A percentile compares a stretch with the other conserved stretches of the same genome.
phyloP scores from a whole-genome alignment of 1,140 invertebrate species.

The Drosophila pandora region DNA sequence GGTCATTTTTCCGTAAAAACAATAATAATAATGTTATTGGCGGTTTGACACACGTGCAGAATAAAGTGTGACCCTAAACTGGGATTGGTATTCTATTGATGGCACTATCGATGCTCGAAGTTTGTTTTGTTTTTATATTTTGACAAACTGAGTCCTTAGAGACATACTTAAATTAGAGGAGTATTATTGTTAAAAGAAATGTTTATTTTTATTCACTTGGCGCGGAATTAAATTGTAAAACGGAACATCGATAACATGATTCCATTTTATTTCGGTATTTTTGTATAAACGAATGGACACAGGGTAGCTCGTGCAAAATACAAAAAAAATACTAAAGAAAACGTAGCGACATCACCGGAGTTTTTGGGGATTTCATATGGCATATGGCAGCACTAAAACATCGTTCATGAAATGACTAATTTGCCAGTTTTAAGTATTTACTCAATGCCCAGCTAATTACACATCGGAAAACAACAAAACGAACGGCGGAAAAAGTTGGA shows the following conservation, averaged over 20 bases:
- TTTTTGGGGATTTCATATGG: not conserved
- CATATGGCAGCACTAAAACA: slow-evolving; percentile 25
- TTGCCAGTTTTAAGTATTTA: slow-evolving; percentile 78
- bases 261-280: not conserved
- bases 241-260: not conserved
- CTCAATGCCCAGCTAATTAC: slow-evolving; percentile 72
- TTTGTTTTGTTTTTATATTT: no score
- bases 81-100: not conserved
- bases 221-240: no score
- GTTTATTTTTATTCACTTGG: no score
- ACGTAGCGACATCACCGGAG: not conserved
- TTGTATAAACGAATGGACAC: not conserved
- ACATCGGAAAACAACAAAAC: slow-evolving; percentile 50
- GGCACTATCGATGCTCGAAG: not conserved
- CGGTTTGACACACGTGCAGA: not conserved
- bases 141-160: no score
- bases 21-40: not conserved
- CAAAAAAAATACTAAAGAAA: not conserved
- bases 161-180: no score
- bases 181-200: no score
- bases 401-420: slow-evolving; percentile 75
- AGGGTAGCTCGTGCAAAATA: not conserved
- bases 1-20: slow-evolving; percentile 52
- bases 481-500: slow-evolving; percentile 56
- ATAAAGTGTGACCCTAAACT: not conserved